Percentiles rank a stretch among this genome's conserved stretches.
phyloP scores from a whole-genome alignment of 2,888 invertebrate genomes.

The Eugnorisma glareosa region DNA sequence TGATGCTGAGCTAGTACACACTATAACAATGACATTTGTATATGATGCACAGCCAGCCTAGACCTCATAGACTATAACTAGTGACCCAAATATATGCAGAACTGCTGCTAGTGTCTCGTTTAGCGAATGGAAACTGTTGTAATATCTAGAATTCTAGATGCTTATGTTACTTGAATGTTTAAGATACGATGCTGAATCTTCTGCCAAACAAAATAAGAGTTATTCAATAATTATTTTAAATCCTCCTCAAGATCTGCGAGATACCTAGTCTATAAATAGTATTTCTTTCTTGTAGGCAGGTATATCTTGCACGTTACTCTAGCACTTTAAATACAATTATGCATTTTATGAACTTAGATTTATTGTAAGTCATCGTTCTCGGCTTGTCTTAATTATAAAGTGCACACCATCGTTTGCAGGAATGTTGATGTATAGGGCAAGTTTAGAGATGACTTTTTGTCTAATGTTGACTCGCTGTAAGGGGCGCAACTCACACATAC shows the following conservation, averaged over 20 bases:
- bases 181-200: neutral
- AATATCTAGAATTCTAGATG: neutral
- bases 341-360: neutral
- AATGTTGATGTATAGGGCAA: neutral
- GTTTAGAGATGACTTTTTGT: no score
- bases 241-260: neutral
- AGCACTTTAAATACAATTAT: neutral
- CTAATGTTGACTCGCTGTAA: neutral
- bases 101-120: neutral
- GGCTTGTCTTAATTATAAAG: neutral
- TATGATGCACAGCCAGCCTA: neutral
- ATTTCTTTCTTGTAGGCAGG: neutral
- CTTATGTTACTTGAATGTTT: neutral
- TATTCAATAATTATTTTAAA: neutral
- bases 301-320: neutral
- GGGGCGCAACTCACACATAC: neutral
- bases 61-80: neutral
- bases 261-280: neutral
- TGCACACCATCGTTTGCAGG: neutral
- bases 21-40: neutral
- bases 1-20: neutral
- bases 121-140: neutral
- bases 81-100: constrained; percentile 12
- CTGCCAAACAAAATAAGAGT: neutral
- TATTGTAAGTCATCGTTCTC: neutral